Evolutionary conservation across 2,888 invertebrate genomes (phyloP).

Genomic region (Arenicola marina): DNA sequence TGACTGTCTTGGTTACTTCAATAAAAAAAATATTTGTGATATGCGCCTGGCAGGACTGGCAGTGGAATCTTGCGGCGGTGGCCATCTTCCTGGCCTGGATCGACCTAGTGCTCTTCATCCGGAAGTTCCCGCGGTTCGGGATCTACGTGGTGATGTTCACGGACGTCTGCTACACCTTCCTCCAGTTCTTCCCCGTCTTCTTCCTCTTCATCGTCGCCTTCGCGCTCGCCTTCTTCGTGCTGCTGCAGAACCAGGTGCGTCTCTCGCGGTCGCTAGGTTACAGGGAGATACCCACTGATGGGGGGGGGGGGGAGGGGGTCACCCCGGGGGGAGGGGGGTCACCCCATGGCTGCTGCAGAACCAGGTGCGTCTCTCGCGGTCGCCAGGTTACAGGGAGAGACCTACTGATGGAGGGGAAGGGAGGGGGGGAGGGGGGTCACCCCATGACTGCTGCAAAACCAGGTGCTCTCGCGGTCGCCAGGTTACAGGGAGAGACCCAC

Average conservation of each 20-base stretch:
- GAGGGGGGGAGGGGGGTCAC: too few species aligned
- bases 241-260: conserved; percentile 54
- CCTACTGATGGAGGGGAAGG: background rate
- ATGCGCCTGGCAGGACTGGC: conserved; percentile 59
- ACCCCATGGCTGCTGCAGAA: conserved; percentile 51
- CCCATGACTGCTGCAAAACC: conserved; percentile 51
- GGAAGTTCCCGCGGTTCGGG: conserved; percentile 52
- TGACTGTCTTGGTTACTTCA: too few species aligned
- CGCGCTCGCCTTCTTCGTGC: conserved; percentile 53
- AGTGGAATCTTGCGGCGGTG: conserved; percentile 64
- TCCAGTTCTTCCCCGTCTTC: conserved; percentile 58
- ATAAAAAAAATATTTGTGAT: too few species aligned
- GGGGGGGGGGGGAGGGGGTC: background rate
- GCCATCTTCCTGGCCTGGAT: conserved; percentile 63
- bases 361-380: conserved; percentile 47
- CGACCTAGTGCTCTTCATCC: conserved; percentile 57
- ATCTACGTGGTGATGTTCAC: conserved; percentile 62
- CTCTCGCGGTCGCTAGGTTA: too few species aligned
- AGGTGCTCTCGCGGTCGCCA: too few species aligned
- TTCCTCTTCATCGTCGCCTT: conserved; percentile 59
- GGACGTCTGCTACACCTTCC: conserved; percentile 56
- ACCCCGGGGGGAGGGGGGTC: too few species aligned
- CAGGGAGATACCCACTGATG: background rate
- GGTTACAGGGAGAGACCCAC: background rate
- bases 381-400: background rate